These are phyloP conservation scores for Notoglanidium macrostoma DNA, from an alignment of 2,797 vertebrate species.

Conservation along the genomic window DNA sequence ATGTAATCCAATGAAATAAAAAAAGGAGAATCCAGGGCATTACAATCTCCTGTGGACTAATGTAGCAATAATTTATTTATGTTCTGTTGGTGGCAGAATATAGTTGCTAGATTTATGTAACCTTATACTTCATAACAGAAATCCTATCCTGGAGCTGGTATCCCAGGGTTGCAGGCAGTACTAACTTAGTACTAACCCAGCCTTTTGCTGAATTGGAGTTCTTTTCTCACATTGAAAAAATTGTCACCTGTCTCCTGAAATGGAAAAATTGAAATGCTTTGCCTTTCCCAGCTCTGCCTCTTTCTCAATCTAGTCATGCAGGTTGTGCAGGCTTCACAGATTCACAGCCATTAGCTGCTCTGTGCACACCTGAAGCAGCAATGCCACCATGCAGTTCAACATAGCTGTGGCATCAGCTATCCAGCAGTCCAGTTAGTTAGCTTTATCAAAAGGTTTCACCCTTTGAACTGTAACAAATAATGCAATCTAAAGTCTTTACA, in stretches of 20 bases:
- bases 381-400: neutral
- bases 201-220: neutral
- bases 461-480: neutral
- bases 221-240: neutral
- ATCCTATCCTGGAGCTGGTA: neutral
- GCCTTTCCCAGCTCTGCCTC: neutral
- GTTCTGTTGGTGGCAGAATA: neutral
- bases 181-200: neutral
- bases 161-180: neutral
- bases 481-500: neutral
- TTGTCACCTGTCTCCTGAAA: too few relatives aligned
- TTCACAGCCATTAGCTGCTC: neutral
- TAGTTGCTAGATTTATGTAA: neutral
- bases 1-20: neutral
- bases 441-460: neutral
- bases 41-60: neutral
- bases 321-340: constrained; percentile 5
- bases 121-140: neutral
- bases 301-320: constrained; percentile 8
- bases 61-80: neutral
- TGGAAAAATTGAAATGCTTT: neutral
- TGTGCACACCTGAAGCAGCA: constrained; percentile 17
- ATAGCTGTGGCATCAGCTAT: neutral
- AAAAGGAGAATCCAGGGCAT: neutral
- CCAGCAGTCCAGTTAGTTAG: neutral